These are phyloP conservation scores for Nothura maculosa DNA, from an alignment of 2,797 vertebrate genomes.

Conservation along the genomic window DNA sequence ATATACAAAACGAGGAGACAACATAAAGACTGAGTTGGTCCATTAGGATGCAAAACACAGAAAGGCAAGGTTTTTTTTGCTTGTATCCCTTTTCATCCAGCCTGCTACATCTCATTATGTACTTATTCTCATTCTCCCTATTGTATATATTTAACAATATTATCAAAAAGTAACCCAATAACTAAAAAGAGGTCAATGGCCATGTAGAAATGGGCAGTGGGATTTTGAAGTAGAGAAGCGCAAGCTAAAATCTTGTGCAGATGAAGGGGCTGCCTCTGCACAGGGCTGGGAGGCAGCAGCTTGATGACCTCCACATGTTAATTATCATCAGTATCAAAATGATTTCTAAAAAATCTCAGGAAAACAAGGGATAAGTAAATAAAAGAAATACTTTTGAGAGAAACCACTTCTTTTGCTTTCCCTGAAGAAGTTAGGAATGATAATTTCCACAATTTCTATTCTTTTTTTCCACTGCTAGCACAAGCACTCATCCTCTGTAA, in stretches of 20 bases:
- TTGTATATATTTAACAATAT: conserved; percentile 31
- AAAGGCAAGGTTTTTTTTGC: neutral
- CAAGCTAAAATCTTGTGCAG: neutral
- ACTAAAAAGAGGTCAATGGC: neutral
- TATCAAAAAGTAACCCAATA: conserved; percentile 15
- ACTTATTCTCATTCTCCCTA: neutral
- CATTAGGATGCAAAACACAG: neutral
- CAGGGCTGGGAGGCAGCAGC: neutral
- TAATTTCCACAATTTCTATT: neutral
- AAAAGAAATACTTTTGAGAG: neutral
- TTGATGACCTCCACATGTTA: accelerated
- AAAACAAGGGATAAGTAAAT: neutral
- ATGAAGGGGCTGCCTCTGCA: neutral
- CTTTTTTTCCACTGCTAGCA: neutral
- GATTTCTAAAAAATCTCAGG: neutral
- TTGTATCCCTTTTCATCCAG: neutral
- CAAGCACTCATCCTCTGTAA: neutral
- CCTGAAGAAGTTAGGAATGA: neutral
- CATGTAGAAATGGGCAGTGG: neutral
- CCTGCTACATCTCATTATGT: neutral
- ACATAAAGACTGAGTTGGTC: neutral
- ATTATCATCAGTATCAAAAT: neutral
- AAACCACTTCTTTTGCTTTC: neutral
- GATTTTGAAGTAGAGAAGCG: neutral
- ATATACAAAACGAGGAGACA: neutral